Conservation (phyloP, 2,113 vertebrate genomes). For the Pituophis catenifer region DNA sequence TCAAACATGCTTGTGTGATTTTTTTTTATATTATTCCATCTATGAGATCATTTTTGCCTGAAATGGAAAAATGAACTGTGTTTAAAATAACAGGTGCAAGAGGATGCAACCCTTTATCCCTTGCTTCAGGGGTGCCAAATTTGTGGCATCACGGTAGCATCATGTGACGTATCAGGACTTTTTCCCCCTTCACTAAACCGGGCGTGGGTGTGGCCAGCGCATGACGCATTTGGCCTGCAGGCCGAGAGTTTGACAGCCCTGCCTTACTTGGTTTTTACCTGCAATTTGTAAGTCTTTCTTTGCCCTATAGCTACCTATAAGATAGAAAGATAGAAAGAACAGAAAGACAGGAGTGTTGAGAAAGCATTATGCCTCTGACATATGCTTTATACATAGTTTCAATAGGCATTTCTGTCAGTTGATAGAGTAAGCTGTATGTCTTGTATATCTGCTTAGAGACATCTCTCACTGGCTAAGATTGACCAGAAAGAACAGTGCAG, state of each 20-base stretch:
- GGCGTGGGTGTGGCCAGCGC: no score
- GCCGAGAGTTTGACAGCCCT: no score
- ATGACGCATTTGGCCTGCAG: no score
- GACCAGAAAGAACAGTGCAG: neutral
- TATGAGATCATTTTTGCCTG: neutral
- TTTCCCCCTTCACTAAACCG: no score
- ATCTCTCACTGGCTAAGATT: neutral
- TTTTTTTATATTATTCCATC: neutral
- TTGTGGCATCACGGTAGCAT: no score
- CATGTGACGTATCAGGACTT: no score
- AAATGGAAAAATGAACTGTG: neutral
- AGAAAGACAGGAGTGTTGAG: neutral
- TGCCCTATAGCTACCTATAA: neutral
- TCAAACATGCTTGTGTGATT: neutral
- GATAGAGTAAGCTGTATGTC: neutral
- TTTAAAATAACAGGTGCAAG: neutral
- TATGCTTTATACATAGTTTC: neutral
- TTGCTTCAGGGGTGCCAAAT: neutral
- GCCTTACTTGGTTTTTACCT: neutral
- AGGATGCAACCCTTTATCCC: neutral
- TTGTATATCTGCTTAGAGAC: neutral
- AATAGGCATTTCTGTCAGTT: neutral
- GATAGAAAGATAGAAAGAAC: neutral
- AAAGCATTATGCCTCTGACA: neutral
- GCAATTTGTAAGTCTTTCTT: neutral